These are phyloP conservation scores for Volucella zonaria DNA, from an alignment of 2,888 invertebrate genomes.

Conservation along the genomic window DNA sequence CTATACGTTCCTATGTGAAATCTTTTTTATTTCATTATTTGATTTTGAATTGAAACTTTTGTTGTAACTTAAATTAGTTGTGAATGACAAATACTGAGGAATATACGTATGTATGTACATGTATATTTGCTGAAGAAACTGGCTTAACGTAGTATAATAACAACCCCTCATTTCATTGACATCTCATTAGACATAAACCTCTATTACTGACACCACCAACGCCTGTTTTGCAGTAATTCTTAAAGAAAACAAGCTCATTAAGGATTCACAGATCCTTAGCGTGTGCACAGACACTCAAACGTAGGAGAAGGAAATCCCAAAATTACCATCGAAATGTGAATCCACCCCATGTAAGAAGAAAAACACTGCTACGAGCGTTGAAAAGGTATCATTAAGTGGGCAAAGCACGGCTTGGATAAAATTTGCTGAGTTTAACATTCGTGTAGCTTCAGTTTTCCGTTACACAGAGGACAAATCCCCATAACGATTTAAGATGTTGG, in stretches of 20 bases:
- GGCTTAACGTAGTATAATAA: slow-evolving; percentile 25
- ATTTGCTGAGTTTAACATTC: slow-evolving; percentile 47
- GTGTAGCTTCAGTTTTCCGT: not conserved
- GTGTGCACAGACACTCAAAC: slow-evolving; percentile 1
- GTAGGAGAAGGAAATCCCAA: slow-evolving; percentile 14
- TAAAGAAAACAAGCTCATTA: slow-evolving; percentile 49
- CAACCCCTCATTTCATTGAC: slow-evolving; percentile 45
- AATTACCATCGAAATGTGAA: slow-evolving; percentile 51
- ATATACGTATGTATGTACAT: too few relatives aligned
- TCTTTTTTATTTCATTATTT: too few relatives aligned
- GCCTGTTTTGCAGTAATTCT: slow-evolving; percentile 45
- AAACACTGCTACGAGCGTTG: not conserved
- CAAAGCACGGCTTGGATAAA: slow-evolving; percentile 35
- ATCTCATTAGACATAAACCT: slow-evolving; percentile 56
- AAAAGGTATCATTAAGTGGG: slow-evolving; percentile 53
- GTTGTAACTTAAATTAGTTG: too few relatives aligned
- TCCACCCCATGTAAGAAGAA: slow-evolving; percentile 6
- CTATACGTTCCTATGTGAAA: too few relatives aligned
- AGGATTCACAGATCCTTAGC: slow-evolving; percentile 41
- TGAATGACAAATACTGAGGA: too few relatives aligned
- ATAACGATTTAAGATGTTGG: slow-evolving; percentile 50
- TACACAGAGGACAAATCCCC: slow-evolving; percentile 43
- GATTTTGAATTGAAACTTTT: too few relatives aligned
- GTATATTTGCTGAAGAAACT: too few relatives aligned
- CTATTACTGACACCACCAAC: slow-evolving; percentile 26